Conservation (phyloP, 1,140 invertebrate genomes). For the Musca domestica region DNA sequence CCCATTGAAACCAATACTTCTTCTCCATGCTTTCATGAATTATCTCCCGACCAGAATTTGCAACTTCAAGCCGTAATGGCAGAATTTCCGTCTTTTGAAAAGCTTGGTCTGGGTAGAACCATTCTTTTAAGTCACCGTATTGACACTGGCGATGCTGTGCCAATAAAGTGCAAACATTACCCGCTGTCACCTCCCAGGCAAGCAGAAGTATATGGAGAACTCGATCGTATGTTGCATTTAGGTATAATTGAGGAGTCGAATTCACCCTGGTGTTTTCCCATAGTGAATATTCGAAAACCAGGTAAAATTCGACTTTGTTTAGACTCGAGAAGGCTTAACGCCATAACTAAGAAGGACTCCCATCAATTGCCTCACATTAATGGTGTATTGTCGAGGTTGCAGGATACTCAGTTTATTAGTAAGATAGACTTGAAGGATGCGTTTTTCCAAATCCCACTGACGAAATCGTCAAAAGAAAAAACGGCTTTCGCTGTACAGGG, state of each 20-base stretch:
- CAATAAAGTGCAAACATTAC: slow-evolving; percentile 19
- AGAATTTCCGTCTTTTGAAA: slow-evolving; percentile 17
- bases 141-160: slow-evolving; percentile 8
- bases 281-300: slow-evolving; percentile 22
- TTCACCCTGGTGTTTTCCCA: slow-evolving; percentile 23
- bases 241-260: slow-evolving; percentile 14
- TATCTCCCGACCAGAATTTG: neutral
- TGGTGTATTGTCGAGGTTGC: slow-evolving; percentile 40
- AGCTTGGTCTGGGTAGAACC: slow-evolving; percentile 21
- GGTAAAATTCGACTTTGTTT: slow-evolving; percentile 41
- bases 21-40: neutral
- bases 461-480: slow-evolving; percentile 34
- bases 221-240: no score
- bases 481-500: slow-evolving; percentile 47
- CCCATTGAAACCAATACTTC: neutral
- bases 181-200: slow-evolving; percentile 14
- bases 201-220: neutral
- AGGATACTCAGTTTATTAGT: slow-evolving; percentile 34
- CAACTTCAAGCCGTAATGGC: neutral
- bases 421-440: slow-evolving; percentile 22
- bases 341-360: slow-evolving; percentile 45
- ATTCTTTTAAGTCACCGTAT: slow-evolving; percentile 14
- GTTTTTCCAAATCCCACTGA: slow-evolving; percentile 36
- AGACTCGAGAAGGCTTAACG: slow-evolving; percentile 49
- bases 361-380: slow-evolving; percentile 37